Base-by-base conservation (phyloP, 2,888 invertebrate species). In the Diaperis boleti region DNA sequence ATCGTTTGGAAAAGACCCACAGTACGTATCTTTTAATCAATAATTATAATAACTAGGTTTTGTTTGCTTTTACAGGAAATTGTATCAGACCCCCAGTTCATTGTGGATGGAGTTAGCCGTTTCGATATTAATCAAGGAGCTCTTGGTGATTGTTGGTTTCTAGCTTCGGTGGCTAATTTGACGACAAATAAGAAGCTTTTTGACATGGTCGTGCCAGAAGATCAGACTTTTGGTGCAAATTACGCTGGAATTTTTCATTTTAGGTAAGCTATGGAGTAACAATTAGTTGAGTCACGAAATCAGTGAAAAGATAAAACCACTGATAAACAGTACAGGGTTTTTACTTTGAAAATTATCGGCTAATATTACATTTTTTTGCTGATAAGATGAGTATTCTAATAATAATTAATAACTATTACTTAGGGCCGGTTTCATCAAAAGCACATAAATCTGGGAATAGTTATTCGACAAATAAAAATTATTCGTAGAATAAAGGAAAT, bases 51-150 rank as follows among this genome's bases (percentile, higher is more conserved):
- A 44, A 18, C n/a, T n/a, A n/a, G n/a, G n/a, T n/a, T 44, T 33
- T 33, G 33, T 33, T 33, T 6, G 13, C 60, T 67, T 77, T 79
- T 74, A 59, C 78, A 92, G 95, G 94, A 98, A 84, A 92, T 98
- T 62, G 84, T 85, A 63, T 87, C 88, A 29, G 86, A 93, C 76
- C 96, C 98, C 0, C 88, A 92, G 76, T 88, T 97, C 65, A 95
- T 98, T 78, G 92, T 92, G 22, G 95, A 93, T 72, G 96, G 96
- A 1, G 96, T 94, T 80, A 93, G 95, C 10, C 88, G 98, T 54
- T 98, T 98, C 84, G 98, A 98, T 82, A 94, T 98, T 1, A 93
- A 95, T 72, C 98, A 98, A 82, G 97, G 97, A 54, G 95, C 95
- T 83, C 82, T 97, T n/a, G 96, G 97, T 2, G 96, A 98, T 79